Conservation (phyloP, 2,797 vertebrate species). For the Emydoidea blandingii region DNA sequence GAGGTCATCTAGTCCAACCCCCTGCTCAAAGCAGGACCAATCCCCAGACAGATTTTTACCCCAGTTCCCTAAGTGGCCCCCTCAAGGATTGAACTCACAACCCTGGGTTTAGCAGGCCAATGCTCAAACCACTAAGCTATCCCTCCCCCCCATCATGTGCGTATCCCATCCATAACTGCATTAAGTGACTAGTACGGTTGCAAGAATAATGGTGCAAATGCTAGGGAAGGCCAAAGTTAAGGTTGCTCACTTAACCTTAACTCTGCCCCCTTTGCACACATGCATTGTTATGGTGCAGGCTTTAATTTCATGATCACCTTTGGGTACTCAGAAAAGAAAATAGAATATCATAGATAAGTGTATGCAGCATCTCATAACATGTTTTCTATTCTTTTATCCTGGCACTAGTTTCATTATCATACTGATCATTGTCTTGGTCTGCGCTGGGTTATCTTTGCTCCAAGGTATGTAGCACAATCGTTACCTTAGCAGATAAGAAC, state of each 20-base stretch:
- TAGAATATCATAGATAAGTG: not conserved
- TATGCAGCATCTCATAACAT: not conserved
- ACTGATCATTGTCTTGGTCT: not conserved
- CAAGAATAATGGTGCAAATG: not conserved
- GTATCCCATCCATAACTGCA: not conserved
- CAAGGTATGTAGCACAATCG: not conserved
- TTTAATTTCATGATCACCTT: not conserved
- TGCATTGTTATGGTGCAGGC: not conserved
- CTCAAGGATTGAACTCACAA: too few species aligned
- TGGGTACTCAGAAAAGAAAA: not conserved
- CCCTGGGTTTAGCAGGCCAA: too few species aligned
- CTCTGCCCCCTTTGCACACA: not conserved
- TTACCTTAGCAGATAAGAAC: not conserved
- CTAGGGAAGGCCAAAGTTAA: not conserved
- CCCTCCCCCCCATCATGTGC: too few species aligned
- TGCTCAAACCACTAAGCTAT: too few species aligned
- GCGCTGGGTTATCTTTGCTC: not conserved
- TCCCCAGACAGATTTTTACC: too few species aligned
- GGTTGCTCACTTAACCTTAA: not conserved
- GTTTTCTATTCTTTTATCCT: not conserved
- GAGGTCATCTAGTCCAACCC: too few species aligned
- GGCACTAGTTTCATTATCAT: not conserved
- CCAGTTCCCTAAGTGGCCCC: too few species aligned
- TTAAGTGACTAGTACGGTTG: not conserved
- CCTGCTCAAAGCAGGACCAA: too few species aligned